Base-by-base conservation (phyloP, 2,888 invertebrate genomes). In the Iphiclides podalirius region DNA sequence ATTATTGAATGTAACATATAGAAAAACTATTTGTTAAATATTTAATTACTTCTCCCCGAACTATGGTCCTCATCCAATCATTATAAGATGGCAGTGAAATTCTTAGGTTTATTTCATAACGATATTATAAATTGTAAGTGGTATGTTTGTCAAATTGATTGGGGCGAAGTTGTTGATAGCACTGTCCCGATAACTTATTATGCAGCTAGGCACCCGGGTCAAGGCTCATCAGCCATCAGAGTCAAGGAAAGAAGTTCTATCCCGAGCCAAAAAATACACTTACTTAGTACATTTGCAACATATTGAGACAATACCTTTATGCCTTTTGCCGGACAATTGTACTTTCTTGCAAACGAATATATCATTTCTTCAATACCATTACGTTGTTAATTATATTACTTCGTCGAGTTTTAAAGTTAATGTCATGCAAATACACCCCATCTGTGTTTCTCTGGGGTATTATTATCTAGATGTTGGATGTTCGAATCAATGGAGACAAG, bases 401-500 rank as follows among this genome's bases (percentile, higher is more conserved):
- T n/a, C n/a, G n/a, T n/a, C n/a, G n/a, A n/a, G n/a, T n/a, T n/a
- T n/a, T n/a, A n/a, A n/a, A n/a, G n/a, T n/a, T n/a, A n/a, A n/a
- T n/a, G n/a, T n/a, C n/a, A n/a, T n/a, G n/a, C n/a, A n/a, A n/a
- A n/a, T n/a, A n/a, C n/a, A n/a, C n/a, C n/a, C n/a, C n/a, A n/a
- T n/a, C n/a, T 15, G n/a, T 15, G 17, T 40, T 40, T 6, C 6
- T 14, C 3, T n/a, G 15, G 15, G n/a, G 2, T n/a, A 15, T 15
- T 28, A 9, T 31, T 28, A 16, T 17, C 31, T 31, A 16, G 16
- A 15, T 12, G 41, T 41, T 31, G 15, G 41, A 41, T 31, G 16
- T 31, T 12, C 26, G 4, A 15, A 41, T 11, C 43, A 14, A 43
- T 35, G 23, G 38, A 43, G 35, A 44, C 15, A 15, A 36, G 36